phyloP scores from a whole-genome alignment of 2,888 invertebrate species.

The Drosophila paucipuncta region DNA sequence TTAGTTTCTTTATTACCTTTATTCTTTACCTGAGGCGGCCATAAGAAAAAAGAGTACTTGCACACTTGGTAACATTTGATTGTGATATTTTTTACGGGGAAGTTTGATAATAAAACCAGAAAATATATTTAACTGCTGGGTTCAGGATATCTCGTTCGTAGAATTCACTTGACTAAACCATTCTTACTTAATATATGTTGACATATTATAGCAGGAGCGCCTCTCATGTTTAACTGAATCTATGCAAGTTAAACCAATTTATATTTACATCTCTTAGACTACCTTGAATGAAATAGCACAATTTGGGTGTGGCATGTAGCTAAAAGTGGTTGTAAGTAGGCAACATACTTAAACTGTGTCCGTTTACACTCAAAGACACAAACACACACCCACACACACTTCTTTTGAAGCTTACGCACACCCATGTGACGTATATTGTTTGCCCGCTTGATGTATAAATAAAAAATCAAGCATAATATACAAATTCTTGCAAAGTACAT shows the following conservation, averaged over 20 bases:
- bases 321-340: constrained; percentile 35
- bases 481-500: constrained; percentile 74
- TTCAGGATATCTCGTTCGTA: not conserved
- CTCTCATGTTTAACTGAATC: not conserved
- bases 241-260: not conserved
- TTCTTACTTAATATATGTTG: not conserved
- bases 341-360: constrained; percentile 21
- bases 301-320: constrained; percentile 18
- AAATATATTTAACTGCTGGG: not conserved
- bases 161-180: not conserved
- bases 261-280: not conserved
- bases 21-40: not conserved
- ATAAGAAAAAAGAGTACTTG: too few relatives aligned
- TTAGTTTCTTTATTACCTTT: not conserved
- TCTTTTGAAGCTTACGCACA: constrained; percentile 59
- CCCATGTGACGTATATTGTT: constrained; percentile 72
- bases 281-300: not conserved
- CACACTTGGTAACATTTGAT: not conserved
- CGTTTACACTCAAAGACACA: not conserved
- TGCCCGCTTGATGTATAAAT: constrained; percentile 71
- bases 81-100: too few relatives aligned
- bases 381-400: constrained; percentile 17
- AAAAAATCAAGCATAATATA: constrained; percentile 72
- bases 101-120: too few relatives aligned
- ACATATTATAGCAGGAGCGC: not conserved